Evolutionary conservation across 2,888 invertebrate species (phyloP).

Genomic region (Rhopalosiphum nymphaeae): DNA sequence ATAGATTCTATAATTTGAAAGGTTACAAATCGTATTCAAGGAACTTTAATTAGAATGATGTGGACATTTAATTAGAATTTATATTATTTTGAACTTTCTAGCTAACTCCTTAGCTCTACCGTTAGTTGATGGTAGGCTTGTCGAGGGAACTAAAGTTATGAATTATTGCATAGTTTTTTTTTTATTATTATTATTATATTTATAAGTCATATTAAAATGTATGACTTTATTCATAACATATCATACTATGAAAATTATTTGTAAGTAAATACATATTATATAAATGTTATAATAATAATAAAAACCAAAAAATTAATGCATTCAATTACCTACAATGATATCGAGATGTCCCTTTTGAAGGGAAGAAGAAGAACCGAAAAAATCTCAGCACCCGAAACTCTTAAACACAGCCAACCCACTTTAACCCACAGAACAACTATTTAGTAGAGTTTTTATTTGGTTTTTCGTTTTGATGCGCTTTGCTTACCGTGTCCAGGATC

Average conservation of each 20-base stretch:
- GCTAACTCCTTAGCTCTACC: no score
- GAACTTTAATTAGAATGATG: no score
- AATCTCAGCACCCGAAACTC: background rate
- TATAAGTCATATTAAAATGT: background rate
- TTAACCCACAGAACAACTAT: background rate
- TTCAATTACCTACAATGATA: background rate
- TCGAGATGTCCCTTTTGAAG: background rate
- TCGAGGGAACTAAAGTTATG: no score
- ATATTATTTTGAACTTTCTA: no score
- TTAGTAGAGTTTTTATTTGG: background rate
- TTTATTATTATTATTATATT: no score
- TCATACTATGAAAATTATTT: no score
- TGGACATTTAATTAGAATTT: no score
- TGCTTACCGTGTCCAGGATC: slow-evolving; percentile 26
- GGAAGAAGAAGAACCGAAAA: background rate
- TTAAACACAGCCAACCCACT: background rate
- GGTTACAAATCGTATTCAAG: no score
- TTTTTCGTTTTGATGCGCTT: background rate
- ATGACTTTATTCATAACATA: no score
- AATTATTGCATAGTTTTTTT: no score
- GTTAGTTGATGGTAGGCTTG: no score
- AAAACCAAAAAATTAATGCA: background rate
- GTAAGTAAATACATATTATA: background rate
- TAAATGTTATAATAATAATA: background rate
- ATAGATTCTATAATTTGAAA: no score